These are phyloP conservation scores for Galerucella calmariensis DNA, from an alignment of 2,888 invertebrate genomes.

Conservation along the genomic window DNA sequence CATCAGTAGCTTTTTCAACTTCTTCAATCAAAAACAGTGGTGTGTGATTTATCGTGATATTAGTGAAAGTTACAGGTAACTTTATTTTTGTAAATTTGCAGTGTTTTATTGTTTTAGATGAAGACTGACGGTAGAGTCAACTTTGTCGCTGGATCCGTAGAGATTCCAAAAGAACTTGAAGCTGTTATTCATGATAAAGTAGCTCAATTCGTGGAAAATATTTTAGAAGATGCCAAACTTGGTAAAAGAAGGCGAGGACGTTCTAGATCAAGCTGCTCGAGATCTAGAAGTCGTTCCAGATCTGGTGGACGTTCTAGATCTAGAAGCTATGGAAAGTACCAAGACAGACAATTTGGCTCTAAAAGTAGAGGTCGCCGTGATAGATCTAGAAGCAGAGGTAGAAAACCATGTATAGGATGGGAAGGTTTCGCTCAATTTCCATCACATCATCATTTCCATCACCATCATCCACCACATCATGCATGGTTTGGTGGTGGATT, in stretches of 20 bases:
- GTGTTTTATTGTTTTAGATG: slow-evolving; percentile 5
- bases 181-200: neutral
- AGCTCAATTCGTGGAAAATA: neutral
- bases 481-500: neutral
- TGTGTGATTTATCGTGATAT: neutral
- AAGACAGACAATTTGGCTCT: neutral
- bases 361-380: neutral
- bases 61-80: neutral
- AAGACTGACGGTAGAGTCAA: neutral
- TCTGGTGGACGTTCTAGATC: neutral
- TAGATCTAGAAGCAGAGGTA: neutral
- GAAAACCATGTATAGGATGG: neutral
- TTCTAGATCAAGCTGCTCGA: neutral
- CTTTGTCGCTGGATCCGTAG: neutral
- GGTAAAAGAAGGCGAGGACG: neutral
- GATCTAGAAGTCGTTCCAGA: neutral
- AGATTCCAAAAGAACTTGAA: slow-evolving; percentile 2
- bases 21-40: neutral
- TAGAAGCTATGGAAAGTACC: neutral
- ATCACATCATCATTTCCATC: slow-evolving; percentile 1
- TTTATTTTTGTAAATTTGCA: neutral
- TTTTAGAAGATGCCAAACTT: neutral
- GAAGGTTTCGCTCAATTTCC: neutral
- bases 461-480: neutral
- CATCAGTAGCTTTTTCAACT: neutral